Evolutionary conservation across 1,140 invertebrate species (phyloP), one percentile per base, ranked within the genome.

Genomic region (Reticulitermes speratus): DNA sequence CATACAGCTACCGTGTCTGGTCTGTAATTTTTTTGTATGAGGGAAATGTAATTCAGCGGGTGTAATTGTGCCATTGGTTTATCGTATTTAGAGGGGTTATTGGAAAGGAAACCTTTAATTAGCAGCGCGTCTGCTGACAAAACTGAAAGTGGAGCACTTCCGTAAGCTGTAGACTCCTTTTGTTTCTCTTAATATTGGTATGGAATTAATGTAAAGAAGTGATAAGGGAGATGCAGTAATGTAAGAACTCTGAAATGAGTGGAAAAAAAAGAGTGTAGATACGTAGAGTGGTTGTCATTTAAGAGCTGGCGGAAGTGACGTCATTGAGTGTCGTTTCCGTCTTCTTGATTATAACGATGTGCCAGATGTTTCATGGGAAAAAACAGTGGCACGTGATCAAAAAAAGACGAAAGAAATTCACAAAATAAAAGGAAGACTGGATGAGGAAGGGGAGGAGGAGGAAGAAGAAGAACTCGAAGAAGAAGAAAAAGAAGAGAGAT

Each of bases 301-400:
- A 2, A 14, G 65, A 75, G 65, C 25, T 19, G n/a, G 65, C 65
- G 25, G 65, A 30, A 75, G 65, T 75, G 65, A 75, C 65, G n/a
- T 75, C 65, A 30, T 75, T 75, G 65, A 30, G n/a, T 75, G 65
- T 75, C 65, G 65, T 75, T 75, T 75, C 65, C 65, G 65, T 75
- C n/a, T 30, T 75, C n/a, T 25, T 6, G 65, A 75, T 75, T 75
- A 75, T 30, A 75, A 75, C 65, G 65, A 75, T 30, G 65, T 75
- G 65, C 65, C n/a, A 75, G 65, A 75, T 75, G 65, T 75, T 75
- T 75, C 3, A 30, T 5, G 19, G 52, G 19, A 14, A 30, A 75
- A 75, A 8, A 75, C n/a, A 75, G 65, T 75, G n/a, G 65, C 65
- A 30, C 65, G 7, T 75, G 65, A 75, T 75, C 9, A 11, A 30